Base-by-base conservation (phyloP, 92 coral and sea anemone genomes). In the Actinostola sp. region DNA sequence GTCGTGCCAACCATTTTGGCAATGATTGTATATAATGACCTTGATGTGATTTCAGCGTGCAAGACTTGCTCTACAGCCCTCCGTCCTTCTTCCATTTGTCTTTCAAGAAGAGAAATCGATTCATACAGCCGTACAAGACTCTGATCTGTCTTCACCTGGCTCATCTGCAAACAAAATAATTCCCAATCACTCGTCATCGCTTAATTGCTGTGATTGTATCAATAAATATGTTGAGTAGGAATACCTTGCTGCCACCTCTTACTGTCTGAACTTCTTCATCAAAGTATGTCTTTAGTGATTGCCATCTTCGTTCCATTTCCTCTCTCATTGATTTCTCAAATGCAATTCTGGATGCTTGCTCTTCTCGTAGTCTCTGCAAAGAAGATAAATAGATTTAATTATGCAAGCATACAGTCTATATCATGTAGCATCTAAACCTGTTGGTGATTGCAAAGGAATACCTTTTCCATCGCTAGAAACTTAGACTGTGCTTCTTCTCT, bases 11-110 rank as follows among this genome's bases (percentile, higher is more conserved):
- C n/a, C n/a, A n/a, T n/a, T n/a, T n/a, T n/a, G n/a, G n/a, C n/a
- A n/a, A 48, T 48, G n/a, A 66, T 1, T 3, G 23, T 27, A 12
- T 0, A 46, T 19, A 4, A 23, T 5, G 52, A 90, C 97, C 97
- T 91, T 41, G 98, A 84, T 23, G 97, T 77, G 50, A 95, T 95
- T 61, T 95, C 98, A n/a, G 98, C 97, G 86, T 91, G 97, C 10
- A 95, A 70, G 8, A 95, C 98, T 51, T 95, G 92, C 44, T 95
- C 98, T 38, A 95, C 92, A 30, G 95, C 93, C 61, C 88, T 95
- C 38, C 93, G 80, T 33, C 98, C 98, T 59, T 85, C 98, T 8
- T 95, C 98, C 85, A 95, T 91, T 57, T 95, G 97, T 49, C 89
- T 83, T 55, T 95, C 98, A 34, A 95, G 78, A 15, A 95, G 85